Evolutionary conservation across 2,888 invertebrate species (phyloP), one percentile per base, ranked within the genome.

Genomic region (Nematopogon swammerdamellus): DNA sequence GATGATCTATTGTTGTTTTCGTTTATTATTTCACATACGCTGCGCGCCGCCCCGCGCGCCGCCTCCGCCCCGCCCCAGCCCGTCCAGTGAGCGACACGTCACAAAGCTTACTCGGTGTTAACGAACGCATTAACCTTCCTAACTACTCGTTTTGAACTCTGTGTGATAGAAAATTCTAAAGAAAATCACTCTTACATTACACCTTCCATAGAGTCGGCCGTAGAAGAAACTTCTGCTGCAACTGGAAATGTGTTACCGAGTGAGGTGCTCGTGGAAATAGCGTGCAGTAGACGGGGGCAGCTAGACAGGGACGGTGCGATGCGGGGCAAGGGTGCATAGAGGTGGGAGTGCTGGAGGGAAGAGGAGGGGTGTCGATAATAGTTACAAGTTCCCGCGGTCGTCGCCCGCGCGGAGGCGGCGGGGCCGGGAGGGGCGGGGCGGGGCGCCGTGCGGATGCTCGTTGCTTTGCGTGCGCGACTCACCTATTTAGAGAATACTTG

Each of bases 301-400:
- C 25, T 25, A 25, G 25, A 25, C 25, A 6, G 25, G 5, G 10
- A 17, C 44, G 29, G 5, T 18, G 18, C 16, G 49, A 44, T 44
- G 54, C 58, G 49, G 49, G 46, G 48, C 45, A 50, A 45, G 50
- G 55, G 57, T 51, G 62, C n/a, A n/a, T n/a, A n/a, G n/a, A n/a
- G n/a, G n/a, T n/a, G n/a, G n/a, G 57, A 63, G 64, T 73, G 73
- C 65, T 62, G 69, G 54, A 68, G 59, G 72, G 53, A 58, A 60
- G 53, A 58, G 56, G 58, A 57, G 61, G 58, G 60, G 58, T 57
- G 60, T 61, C 65, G 64, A 69, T 76, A 74, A 73, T 77, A 75
- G 76, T 77, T 72, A 73, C 76, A 74, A 77, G 77, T 76, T 77
- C 77, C 66, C 69, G 69, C 75, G 77, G 77, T 77, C 77, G 72